Conservation (phyloP, 2,113 vertebrate genomes). For the Myanophis thanlyinensis region DNA sequence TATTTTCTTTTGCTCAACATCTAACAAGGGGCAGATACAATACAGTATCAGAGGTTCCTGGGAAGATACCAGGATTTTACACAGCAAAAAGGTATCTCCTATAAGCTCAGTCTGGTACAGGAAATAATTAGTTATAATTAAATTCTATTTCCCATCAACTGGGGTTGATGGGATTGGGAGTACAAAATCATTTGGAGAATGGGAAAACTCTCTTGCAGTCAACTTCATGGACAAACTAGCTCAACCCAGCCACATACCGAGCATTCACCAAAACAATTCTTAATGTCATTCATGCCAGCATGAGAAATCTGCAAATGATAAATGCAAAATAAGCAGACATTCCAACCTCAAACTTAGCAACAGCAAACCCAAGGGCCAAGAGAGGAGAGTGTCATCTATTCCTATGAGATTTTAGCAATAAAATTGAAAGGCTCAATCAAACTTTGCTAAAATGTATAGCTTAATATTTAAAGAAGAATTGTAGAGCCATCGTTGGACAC, state of each 20-base stretch:
- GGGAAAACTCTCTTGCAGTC: not conserved
- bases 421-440: not conserved
- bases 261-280: not conserved
- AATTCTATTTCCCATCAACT: not conserved
- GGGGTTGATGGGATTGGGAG: not conserved
- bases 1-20: not conserved
- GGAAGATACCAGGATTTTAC: not conserved
- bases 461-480: not conserved
- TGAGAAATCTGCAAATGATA: not conserved
- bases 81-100: not conserved
- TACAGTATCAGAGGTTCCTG: not conserved
- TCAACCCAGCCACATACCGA: not conserved
- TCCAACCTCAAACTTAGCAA: not conserved
- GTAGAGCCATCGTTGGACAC: not conserved
- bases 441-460: not conserved
- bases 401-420: not conserved
- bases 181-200: not conserved
- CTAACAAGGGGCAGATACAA: not conserved
- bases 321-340: not conserved
- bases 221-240: not conserved
- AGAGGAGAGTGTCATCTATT: not conserved
- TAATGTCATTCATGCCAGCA: not conserved
- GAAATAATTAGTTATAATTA: not conserved
- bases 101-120: not conserved
- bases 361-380: not conserved